These are phyloP conservation scores for Bellardia pandia DNA, from an alignment of 2,888 invertebrate genomes.

Conservation along the genomic window DNA sequence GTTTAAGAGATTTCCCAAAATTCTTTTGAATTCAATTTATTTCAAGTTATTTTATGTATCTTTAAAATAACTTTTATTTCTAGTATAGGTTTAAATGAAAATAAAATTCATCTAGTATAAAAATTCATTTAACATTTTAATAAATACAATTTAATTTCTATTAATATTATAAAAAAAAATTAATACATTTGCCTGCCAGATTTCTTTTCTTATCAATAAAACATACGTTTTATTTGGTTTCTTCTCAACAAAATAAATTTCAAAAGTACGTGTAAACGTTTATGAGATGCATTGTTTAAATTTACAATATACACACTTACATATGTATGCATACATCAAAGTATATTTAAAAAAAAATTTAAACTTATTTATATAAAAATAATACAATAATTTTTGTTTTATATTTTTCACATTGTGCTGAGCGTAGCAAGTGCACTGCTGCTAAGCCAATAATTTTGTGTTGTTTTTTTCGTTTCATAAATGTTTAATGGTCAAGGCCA, in stretches of 20 bases:
- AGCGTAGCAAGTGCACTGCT: slow-evolving; percentile 28
- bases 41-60: too few relatives aligned
- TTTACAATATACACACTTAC: neutral
- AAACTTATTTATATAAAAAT: neutral
- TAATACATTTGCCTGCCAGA: slow-evolving; percentile 17
- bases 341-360: slow-evolving; percentile 3
- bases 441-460: slow-evolving; percentile 24
- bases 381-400: slow-evolving; percentile 1
- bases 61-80: too few relatives aligned
- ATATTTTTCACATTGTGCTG: slow-evolving; percentile 42
- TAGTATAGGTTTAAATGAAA: too few relatives aligned
- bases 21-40: too few relatives aligned
- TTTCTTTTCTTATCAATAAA: slow-evolving; percentile 12
- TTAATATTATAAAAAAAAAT: too few relatives aligned
- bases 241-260: neutral
- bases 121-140: too few relatives aligned
- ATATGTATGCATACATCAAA: neutral
- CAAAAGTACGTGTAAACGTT: too few relatives aligned
- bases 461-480: slow-evolving; percentile 5
- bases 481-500: slow-evolving; percentile 72
- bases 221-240: neutral
- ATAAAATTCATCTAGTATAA: too few relatives aligned
- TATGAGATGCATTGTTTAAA: neutral
- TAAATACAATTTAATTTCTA: too few relatives aligned
- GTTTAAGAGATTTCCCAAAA: too few relatives aligned